phyloP scores from a whole-genome alignment of 64 coral and sea anemone genomes.

The Montipora cactus region DNA sequence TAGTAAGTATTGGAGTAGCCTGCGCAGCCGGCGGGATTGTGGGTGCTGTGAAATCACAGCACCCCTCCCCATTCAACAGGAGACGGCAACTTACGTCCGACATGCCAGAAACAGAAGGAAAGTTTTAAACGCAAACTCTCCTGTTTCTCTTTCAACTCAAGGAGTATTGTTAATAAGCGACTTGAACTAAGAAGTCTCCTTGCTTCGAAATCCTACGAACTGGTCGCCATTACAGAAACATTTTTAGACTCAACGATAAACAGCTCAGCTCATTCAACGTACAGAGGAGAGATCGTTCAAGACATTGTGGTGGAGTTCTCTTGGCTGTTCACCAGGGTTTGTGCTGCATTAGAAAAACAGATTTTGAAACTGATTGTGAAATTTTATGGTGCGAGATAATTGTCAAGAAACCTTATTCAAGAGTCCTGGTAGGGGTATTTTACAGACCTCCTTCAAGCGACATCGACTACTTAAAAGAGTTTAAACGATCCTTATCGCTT shows the following conservation, averaged over 20 bases:
- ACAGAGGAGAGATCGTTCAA: conserved; percentile 11
- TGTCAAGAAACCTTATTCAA: conserved; percentile 15
- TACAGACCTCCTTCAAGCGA: conserved; percentile 25
- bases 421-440: conserved; percentile 30
- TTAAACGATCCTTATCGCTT: background rate
- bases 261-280: conserved; percentile 10
- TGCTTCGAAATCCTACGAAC: too few relatives aligned
- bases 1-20: too few relatives aligned
- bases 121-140: too few relatives aligned
- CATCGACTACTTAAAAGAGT: conserved; percentile 24
- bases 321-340: conserved; percentile 24
- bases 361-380: conserved; percentile 11
- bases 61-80: too few relatives aligned
- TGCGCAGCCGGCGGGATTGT: too few relatives aligned
- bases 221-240: conserved; percentile 7
- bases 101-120: too few relatives aligned
- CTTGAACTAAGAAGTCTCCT: too few relatives aligned
- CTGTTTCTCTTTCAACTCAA: too few relatives aligned
- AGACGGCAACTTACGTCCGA: too few relatives aligned
- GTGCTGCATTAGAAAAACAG: conserved; percentile 21
- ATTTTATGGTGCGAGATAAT: conserved; percentile 21
- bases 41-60: too few relatives aligned
- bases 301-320: conserved; percentile 10
- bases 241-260: conserved; percentile 25
- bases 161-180: too few relatives aligned